Evolutionary conservation across 2,113 vertebrate species (phyloP).

Genomic region (Sterna hirundo): DNA sequence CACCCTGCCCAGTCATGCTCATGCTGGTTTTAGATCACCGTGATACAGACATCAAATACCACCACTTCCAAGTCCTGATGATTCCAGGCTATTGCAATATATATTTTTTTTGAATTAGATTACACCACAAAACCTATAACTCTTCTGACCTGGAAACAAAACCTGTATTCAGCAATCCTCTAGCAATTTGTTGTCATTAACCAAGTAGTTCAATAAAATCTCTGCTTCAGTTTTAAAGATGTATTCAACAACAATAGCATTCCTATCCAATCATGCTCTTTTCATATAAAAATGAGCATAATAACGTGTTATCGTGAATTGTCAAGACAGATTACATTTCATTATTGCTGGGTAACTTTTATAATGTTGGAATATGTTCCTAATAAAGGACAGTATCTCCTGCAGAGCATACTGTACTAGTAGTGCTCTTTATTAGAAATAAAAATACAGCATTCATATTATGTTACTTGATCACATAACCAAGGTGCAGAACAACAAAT

Average conservation of each 20-base stretch:
- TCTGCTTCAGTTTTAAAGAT: slow-evolving; percentile 29
- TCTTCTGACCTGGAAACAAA: not conserved
- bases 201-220: slow-evolving; percentile 14
- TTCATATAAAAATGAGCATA: slow-evolving; percentile 33
- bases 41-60: not conserved
- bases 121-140: not conserved
- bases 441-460: slow-evolving; percentile 4
- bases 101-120: not conserved
- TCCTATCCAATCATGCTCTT: slow-evolving; percentile 5
- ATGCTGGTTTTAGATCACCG: not conserved
- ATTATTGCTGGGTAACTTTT: slow-evolving; percentile 48
- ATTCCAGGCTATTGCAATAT: not conserved
- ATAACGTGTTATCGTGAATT: slow-evolving; percentile 40
- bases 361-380: slow-evolving; percentile 34
- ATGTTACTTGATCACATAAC: slow-evolving; percentile 11
- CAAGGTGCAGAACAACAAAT: slow-evolving; percentile 17
- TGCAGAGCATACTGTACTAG: not conserved
- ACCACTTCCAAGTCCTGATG: not conserved
- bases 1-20: not conserved
- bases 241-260: not conserved
- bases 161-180: not conserved
- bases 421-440: slow-evolving; percentile 20
- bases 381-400: slow-evolving; percentile 37
- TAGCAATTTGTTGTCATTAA: not conserved
- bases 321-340: slow-evolving; percentile 44